A percentile compares a stretch with the other conserved stretches of the same genome.
Conservation (phyloP, 2,113 vertebrate species). For the Brachyhypopomus occidentalis region DNA sequence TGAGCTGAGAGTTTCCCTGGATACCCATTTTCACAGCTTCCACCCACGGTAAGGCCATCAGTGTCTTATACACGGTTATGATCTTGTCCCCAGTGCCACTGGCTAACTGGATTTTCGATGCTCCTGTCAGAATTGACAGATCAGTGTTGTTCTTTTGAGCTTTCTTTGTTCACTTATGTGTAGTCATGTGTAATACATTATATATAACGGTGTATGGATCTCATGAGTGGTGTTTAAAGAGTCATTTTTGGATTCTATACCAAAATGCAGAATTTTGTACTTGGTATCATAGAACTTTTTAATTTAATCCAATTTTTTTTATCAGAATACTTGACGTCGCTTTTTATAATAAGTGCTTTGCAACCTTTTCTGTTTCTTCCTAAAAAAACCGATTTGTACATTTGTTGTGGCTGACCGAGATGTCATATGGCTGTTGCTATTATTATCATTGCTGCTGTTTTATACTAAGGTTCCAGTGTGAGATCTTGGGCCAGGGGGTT, state of each 20-base stretch:
- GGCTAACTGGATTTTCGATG: not conserved
- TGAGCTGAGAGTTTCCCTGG: not conserved
- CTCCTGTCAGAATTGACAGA: not conserved
- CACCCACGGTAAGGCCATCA: not conserved
- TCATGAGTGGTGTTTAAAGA: not conserved
- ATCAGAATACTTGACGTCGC: not conserved
- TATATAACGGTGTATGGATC: not conserved
- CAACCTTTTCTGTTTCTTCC: not conserved
- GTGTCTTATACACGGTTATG: not conserved
- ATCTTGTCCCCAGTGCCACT: not conserved
- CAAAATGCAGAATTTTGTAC: too few species aligned
- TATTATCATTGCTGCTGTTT: not conserved
- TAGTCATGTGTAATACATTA: too few species aligned
- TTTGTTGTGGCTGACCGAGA: not conserved
- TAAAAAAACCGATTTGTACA: not conserved
- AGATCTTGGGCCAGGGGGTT: not conserved
- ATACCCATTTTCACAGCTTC: not conserved
- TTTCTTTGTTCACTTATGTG: too few species aligned
- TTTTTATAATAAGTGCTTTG: not conserved
- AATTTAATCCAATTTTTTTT: not conserved
- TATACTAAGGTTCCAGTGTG: not conserved
- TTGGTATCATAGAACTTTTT: not conserved
- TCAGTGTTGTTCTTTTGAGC: too few species aligned
- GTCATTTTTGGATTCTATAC: too few species aligned
- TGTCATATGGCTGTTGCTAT: not conserved